Percentiles rank a stretch among this genome's conserved stretches.
Conservation (phyloP, 2,113 vertebrate species). For the Ovis canadensis region DNA sequence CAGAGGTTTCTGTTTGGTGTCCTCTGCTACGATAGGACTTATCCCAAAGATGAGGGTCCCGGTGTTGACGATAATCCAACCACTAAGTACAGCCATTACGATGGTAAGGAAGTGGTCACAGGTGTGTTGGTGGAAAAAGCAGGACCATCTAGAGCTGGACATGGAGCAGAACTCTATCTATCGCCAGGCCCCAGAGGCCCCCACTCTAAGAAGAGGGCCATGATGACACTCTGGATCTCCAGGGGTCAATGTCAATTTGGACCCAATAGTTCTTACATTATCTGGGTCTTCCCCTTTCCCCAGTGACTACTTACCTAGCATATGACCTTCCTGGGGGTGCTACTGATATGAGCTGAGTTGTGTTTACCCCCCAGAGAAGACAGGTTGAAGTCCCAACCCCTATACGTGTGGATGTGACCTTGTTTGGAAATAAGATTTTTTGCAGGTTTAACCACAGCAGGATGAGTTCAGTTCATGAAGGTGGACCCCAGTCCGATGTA, state of each 20-base stretch:
- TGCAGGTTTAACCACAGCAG: background rate
- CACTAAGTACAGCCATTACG: background rate
- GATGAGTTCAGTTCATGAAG: background rate
- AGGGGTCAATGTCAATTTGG: background rate
- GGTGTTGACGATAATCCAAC: background rate
- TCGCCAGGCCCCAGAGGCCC: background rate
- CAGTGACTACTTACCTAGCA: background rate
- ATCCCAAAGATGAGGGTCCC: background rate
- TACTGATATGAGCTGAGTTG: background rate
- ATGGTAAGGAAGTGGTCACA: background rate
- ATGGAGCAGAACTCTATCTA: too few species aligned
- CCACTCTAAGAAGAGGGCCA: fast-evolving
- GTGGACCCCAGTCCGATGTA: background rate
- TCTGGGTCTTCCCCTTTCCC: background rate
- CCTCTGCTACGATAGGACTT: background rate
- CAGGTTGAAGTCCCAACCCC: background rate
- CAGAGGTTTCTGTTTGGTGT: background rate
- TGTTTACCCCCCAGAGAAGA: background rate
- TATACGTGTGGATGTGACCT: background rate
- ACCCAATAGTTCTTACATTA: background rate
- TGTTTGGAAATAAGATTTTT: background rate
- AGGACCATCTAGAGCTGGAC: background rate
- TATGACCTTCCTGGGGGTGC: background rate
- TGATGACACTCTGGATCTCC: background rate
- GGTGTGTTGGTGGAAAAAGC: background rate